Conservation (phyloP, 2,888 invertebrate species). For the Volucella inflata region DNA sequence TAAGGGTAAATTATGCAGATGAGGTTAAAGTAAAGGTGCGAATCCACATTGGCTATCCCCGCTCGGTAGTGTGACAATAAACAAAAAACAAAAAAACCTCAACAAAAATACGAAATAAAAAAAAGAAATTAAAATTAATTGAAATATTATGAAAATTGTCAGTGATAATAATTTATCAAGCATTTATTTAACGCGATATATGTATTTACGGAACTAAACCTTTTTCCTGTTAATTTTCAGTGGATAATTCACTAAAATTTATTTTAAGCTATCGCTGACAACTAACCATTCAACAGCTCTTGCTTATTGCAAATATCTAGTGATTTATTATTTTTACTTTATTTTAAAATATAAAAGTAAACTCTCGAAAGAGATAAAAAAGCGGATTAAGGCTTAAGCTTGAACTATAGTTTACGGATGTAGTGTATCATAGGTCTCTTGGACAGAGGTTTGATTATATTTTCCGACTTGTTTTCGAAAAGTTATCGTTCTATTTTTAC, state of each 20-base stretch:
- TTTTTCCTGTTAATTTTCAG: conserved; percentile 17
- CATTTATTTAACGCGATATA: conserved; percentile 27
- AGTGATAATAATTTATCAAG: conserved; percentile 45
- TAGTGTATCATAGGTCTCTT: too few relatives aligned
- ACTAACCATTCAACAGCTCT: not conserved
- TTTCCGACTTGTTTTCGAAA: too few relatives aligned
- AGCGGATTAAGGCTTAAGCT: too few relatives aligned
- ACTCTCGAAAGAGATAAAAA: too few relatives aligned
- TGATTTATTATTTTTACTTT: conserved; percentile 28
- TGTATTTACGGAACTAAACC: conserved; percentile 9
- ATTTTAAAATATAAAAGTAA: not conserved
- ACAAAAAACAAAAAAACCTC: conserved; percentile 9
- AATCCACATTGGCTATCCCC: not conserved
- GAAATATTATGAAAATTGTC: conserved; percentile 35
- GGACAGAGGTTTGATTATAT: too few relatives aligned
- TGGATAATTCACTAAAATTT: conserved; percentile 27
- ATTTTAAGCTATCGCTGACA: conserved; percentile 14
- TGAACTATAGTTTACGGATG: too few relatives aligned
- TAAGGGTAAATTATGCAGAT: conserved; percentile 59
- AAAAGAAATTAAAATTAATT: conserved; percentile 32
- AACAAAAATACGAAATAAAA: not conserved
- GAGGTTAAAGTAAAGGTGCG: conserved; percentile 4
- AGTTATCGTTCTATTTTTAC: too few relatives aligned
- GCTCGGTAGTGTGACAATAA: not conserved
- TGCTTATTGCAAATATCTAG: not conserved